Base-by-base conservation (phyloP, 2,113 vertebrate genomes). In the Eolophus roseicapilla region DNA sequence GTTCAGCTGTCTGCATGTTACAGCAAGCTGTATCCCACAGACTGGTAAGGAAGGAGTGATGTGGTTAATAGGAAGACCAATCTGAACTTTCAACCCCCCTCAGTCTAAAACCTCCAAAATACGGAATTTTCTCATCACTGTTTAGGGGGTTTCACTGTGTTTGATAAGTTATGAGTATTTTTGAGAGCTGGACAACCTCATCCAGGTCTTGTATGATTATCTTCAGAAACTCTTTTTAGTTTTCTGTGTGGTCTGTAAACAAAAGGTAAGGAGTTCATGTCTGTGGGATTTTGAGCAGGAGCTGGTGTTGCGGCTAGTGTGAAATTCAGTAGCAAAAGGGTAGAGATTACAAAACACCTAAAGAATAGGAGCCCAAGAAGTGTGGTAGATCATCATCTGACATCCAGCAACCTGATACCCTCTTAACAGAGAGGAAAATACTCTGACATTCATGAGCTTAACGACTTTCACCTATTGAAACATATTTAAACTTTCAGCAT, bases 381-480 rank as follows among this genome's bases (percentile, higher is more conserved):
- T 46, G 69, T 92, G 28, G 86, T 65, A 76, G 92, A 85, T 95
- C 82, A 65, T 95, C 96, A 88, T 94, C 96, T 97, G 93, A 95
- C 91, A 96, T 95, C 88, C 93, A 68, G 82, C 93, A 96, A 95
- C 83, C 78, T 69, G 85, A 95, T 88, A 74, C 18, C 49, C 93
- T 97, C 90, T 74, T 87, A 92, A 96, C n/a, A 92, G 89, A 74
- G 73, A 11, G 33, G 82, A 96, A 97, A 97, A 74, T 88, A 84
- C 83, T 92, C 82, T 39, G 68, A 93, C 57, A 88, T 95, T 96
- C 49, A 87, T 68, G 82, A 94, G 39, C 67, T 91, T 84, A 87
- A 93, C 91, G 80, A 86, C 57, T 97, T 97, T 95, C 91, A 92
- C 86, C 82, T 91, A 62, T 92, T 95, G 92, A 94, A 93, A 96